Percentiles rank a stretch among this genome's conserved stretches.
Evolutionary conservation across 2,113 vertebrate genomes (phyloP).

Genomic region (Todiramphus chloris): DNA sequence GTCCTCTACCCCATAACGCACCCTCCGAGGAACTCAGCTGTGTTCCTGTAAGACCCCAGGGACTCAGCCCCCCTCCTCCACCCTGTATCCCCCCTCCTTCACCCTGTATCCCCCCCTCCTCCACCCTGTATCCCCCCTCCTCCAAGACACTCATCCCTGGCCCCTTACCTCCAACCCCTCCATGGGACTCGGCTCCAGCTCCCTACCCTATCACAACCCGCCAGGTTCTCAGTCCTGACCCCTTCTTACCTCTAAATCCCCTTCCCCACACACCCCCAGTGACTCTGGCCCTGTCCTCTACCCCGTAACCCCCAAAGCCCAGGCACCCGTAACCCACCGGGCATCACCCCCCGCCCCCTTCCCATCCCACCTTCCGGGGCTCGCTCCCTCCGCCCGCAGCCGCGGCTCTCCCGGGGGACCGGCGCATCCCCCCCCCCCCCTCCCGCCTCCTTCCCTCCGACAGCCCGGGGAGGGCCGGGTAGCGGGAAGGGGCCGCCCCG

Average conservation of each 20-base stretch:
- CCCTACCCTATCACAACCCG: background rate
- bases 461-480: background rate
- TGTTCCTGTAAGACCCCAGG: background rate
- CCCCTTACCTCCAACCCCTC: background rate
- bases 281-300: too few relatives aligned
- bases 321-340: background rate
- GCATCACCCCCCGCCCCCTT: rapidly evolving
- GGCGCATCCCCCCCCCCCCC: background rate
- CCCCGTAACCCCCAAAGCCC: background rate
- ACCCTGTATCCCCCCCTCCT: too few relatives aligned
- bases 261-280: background rate
- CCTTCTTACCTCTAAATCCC: background rate
- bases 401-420: background rate
- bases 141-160: background rate
- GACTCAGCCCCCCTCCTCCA: background rate
- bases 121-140: background rate
- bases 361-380: background rate
- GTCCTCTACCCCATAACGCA: too few relatives aligned
- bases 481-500: background rate
- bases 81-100: background rate
- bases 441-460: background rate
- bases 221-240: background rate
- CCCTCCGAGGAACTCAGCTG: too few relatives aligned
- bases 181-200: too few relatives aligned
- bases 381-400: background rate